Base-by-base conservation (phyloP, 2,797 vertebrate species). In the Euphonia xanthogaster region DNA sequence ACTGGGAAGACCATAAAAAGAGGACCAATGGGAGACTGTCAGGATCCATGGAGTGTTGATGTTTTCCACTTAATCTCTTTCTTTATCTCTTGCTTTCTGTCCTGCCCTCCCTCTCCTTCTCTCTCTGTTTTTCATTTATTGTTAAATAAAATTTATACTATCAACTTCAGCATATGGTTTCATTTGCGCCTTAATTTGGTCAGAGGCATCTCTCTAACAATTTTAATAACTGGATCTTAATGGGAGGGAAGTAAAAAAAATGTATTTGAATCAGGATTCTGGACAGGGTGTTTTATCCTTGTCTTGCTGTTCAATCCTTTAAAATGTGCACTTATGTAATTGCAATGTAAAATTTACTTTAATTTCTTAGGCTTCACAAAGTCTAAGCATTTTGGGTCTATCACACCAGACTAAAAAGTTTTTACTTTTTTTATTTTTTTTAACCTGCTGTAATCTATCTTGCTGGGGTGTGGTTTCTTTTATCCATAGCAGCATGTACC, bases 171-270 rank as follows among this genome's bases (percentile, higher is more conserved):
- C 30, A 25, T 33, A 47, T 30, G 35, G 28, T 30, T 16, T 55
- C 8, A 40, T 73, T 73, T 73, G 20, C 10, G 30, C 50, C 33
- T 55, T 48, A 17, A 54, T 65, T 55, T 55, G 10, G 15, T n/a
- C 35, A 48, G 25, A 40, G 17, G 21, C 7, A 21, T 14, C 35
- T 72, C 30, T 55, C 42, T 40, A 55, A 40, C 16, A 47, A 17
- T 40, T 55, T 65, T 73, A 40, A 55, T 83, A 24, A 30, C 7
- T 0, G 1, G 13, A 54, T 40, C 13, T 55, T 48, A 63, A 73
- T 16, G 2, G 8, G 2, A 6, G 4, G 2, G 2, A 7, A 15
- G 3, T 8, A 55, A 21, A 57, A 42, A 73, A 39, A 6, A 2
- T 12, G 1, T n/a, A 53, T 78, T 65, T 85, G 17, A 71, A 55